Evolutionary conservation across 2,797 vertebrate species (phyloP), one percentile per base, ranked within the genome.

Genomic region (Pristis pectinata): DNA sequence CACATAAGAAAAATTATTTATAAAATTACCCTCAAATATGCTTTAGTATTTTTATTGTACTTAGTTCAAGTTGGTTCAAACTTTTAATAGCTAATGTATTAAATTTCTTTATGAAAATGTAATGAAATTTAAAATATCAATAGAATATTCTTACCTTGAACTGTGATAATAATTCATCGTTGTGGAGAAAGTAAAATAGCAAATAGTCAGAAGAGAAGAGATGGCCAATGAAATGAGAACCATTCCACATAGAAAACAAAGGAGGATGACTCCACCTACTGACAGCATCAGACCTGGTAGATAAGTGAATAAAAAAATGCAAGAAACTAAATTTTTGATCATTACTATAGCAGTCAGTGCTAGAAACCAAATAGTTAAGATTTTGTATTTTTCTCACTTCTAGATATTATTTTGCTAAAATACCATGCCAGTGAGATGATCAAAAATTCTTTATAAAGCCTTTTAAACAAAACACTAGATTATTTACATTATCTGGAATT

Each of bases 241-340:
- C 95, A 98, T 95, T 95, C 97, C 97, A 95, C 97, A 97, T 0
- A 98, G 97, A 94, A 97, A 95, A 67, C 97, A 98, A 0, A 98
- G 96, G 7, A 98, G 96, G 3, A 96, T 94, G 82, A 97, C 87
- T 56, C 97, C 97, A 0, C 97, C 97, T 27, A 97, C 74, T 0
- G 96, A 96, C 96, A 98, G 96, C 59, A 97, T 95, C 95, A 98
- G 95, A 93, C 97, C 98, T 98, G 76, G 91, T 0, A 93, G 59
- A n/a, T 34, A 92, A 94, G 93, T 87, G 80, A 95, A 30, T 95
- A 80, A 49, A 94, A n/a, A 37, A 56, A 61, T 37, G 59, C 83
- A 59, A 30, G 30, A 34, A 56, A 17, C 27, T 5, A 27, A 87
- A 53, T 34, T 3, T 6, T 59, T 59, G n/a, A 87, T 34, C 30